Percentiles rank a stretch among this genome's conserved stretches.
Conservation (phyloP, 2,888 invertebrate genomes). For the Chrysomela aeneicollis region DNA sequence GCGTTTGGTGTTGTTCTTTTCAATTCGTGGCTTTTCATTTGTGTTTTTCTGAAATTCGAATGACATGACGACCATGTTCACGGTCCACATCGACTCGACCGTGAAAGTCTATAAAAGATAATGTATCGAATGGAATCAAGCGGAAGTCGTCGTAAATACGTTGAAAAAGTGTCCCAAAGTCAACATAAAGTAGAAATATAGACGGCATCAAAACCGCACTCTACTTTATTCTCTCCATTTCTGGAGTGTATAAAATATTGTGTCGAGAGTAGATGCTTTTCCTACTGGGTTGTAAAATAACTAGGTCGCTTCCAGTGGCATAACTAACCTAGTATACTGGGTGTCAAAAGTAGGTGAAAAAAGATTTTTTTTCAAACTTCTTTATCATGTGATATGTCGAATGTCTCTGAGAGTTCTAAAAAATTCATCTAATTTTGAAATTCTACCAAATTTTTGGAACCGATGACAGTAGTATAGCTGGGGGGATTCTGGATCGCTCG, state of each 20-base stretch:
- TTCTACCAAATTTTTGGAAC: no score
- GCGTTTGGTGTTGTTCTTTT: no score
- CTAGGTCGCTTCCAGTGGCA: constrained; percentile 21
- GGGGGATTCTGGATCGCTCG: no score
- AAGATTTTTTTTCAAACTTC: no score
- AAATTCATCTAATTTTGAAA: no score
- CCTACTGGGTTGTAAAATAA: constrained; percentile 33
- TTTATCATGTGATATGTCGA: no score
- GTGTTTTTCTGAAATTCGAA: no score
- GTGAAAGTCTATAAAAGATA: constrained; percentile 25
- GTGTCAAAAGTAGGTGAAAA: not conserved
- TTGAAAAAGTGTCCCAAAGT: constrained; percentile 13
- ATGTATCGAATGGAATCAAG: constrained; percentile 25
- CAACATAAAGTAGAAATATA: constrained; percentile 40
- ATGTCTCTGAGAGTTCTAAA: no score
- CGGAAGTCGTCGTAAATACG: constrained; percentile 13
- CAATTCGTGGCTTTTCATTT: no score
- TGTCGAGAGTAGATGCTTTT: constrained; percentile 27
- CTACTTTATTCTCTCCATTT: constrained; percentile 38
- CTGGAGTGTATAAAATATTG: constrained; percentile 34
- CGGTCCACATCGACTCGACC: not conserved
- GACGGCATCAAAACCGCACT: constrained; percentile 38
- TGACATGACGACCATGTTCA: no score
- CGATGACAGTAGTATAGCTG: no score
- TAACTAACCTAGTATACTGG: not conserved